These are phyloP conservation scores for Lithophane ornitopus DNA, from an alignment of 2,888 invertebrate genomes.

Conservation along the genomic window DNA sequence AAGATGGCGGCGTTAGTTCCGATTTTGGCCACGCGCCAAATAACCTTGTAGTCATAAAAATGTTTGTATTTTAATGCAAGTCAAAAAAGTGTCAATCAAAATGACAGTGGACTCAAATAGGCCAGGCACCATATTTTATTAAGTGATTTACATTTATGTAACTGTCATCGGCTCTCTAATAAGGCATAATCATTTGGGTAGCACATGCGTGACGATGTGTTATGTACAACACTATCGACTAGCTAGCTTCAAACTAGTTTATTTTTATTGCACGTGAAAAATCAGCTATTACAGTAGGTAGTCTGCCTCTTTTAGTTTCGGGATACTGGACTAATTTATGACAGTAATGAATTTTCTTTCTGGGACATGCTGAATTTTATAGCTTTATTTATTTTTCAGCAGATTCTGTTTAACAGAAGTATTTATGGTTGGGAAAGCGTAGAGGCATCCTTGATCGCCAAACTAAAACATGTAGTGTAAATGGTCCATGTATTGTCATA, in stretches of 20 bases:
- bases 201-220: constrained; percentile 34
- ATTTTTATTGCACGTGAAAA: constrained; percentile 17
- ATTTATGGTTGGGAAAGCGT: not conserved
- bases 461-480: not conserved
- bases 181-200: constrained; percentile 21
- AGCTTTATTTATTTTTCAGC: not conserved
- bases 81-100: not conserved
- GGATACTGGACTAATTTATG: not conserved
- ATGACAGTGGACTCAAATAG: not conserved
- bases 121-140: not conserved
- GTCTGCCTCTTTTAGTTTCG: not conserved
- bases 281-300: not conserved
- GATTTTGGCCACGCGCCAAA: no score
- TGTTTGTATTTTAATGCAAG: not conserved
- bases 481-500: not conserved
- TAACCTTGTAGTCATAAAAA: no score
- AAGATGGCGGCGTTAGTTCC: not conserved
- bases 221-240: constrained; percentile 7
- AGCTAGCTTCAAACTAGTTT: not conserved
- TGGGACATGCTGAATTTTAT: not conserved
- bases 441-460: not conserved
- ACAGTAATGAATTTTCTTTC: not conserved
- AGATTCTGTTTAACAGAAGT: not conserved
- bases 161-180: constrained; percentile 23
- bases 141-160: not conserved